A percentile compares a stretch with the other conserved stretches of the same genome.
phyloP scores from a whole-genome alignment of 2,113 vertebrate species.

The Pithys albifrons region DNA sequence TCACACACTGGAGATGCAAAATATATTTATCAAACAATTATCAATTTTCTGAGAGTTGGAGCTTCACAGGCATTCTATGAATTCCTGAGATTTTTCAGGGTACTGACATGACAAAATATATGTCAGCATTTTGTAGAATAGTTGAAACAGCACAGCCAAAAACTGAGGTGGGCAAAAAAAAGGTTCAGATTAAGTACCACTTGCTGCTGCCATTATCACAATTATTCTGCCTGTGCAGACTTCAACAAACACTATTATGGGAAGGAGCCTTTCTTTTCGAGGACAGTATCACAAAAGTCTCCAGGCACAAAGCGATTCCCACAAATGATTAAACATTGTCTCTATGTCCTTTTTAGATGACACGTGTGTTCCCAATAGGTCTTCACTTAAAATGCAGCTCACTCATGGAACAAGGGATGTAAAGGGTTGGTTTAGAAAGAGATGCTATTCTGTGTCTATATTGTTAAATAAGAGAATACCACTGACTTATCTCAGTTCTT shows the following conservation, averaged over 20 bases:
- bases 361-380: accelerated
- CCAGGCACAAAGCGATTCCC: background rate
- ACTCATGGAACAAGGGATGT: background rate
- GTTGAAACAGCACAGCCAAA: background rate
- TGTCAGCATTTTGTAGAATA: background rate
- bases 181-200: background rate
- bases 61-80: background rate
- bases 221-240: background rate
- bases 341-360: background rate
- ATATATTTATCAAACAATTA: constrained; percentile 46
- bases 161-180: background rate
- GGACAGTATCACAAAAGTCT: background rate
- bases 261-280: background rate
- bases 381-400: background rate
- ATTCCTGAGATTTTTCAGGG: background rate
- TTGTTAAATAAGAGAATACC: background rate
- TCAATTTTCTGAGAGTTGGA: background rate
- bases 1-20: background rate
- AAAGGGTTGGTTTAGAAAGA: background rate
- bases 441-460: background rate
- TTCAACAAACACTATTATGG: background rate
- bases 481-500: background rate
- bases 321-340: background rate
- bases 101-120: constrained; percentile 13
- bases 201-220: background rate